Evolutionary conservation across 30 jellyfish, hydroid and myxozoan genomes (phyloP).

Genomic region (Chrysaora quinquecirrha): DNA sequence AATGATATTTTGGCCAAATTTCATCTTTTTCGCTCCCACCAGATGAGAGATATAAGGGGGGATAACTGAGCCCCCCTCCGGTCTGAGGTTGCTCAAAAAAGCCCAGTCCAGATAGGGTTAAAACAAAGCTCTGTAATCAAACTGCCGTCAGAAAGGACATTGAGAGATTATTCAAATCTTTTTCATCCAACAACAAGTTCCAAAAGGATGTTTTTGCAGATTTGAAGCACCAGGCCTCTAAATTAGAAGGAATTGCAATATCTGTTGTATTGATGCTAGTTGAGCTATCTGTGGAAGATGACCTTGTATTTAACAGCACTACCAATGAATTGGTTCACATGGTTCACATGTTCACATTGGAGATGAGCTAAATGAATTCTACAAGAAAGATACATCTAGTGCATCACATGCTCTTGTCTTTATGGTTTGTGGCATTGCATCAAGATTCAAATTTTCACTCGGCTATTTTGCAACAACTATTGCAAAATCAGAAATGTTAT

Average conservation of each 20-base stretch:
- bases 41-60: too few relatives aligned
- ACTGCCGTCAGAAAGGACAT: conserved; percentile 45
- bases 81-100: too few relatives aligned
- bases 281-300: conserved; percentile 31
- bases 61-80: too few relatives aligned
- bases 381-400: background rate
- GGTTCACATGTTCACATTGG: conserved; percentile 17
- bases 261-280: conserved; percentile 43
- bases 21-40: too few relatives aligned
- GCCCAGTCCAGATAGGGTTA: too few relatives aligned
- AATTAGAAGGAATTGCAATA: conserved; percentile 28
- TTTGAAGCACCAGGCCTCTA: conserved; percentile 41
- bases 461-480: conserved; percentile 22
- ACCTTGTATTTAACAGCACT: conserved; percentile 5
- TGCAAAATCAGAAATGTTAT: conserved; percentile 1
- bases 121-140: conserved; percentile 37
- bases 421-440: conserved; percentile 19
- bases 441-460: conserved; percentile 10
- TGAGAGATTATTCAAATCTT: conserved; percentile 39
- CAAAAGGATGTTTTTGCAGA: conserved; percentile 46
- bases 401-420: background rate
- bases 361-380: conserved; percentile 9
- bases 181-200: conserved; percentile 41
- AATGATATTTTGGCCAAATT: too few relatives aligned
- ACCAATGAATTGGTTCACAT: conserved; percentile 16